Base-by-base conservation (phyloP, 2,888 invertebrate genomes). In the Alviniconcha strummeri region DNA sequence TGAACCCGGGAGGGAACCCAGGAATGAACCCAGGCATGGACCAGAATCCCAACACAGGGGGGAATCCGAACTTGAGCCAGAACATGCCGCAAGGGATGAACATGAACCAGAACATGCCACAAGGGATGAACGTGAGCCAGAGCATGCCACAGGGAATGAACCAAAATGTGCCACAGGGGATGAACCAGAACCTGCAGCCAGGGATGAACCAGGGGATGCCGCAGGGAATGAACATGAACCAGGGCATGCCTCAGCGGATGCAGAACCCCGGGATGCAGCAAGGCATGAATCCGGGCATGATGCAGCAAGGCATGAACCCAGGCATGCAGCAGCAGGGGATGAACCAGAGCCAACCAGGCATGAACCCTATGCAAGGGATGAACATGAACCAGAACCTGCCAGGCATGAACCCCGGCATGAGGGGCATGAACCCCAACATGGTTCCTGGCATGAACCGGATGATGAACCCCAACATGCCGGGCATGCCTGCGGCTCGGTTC, bases 401-500 rank as follows among this genome's bases (percentile, higher is more conserved):
- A 15, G 83, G 78, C 19, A 76, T 79, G 75, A 84, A 75, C 74
- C 84, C 78, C 67, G 85, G 77, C 72, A 85, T 87, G 86, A 85
- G 80, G 11, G 84, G 83, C 13, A 82, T 84, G 64, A 86, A 84
- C n/a, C 83, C 79, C 4, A 84, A 81, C 36, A 85, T 83, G 84
- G 84, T 85, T 84, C 84, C 77, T 11, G 84, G 83, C 15, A 64
- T 74, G 67, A 64, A 60, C 36, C 55, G 54, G 0, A 81, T 69
- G 67, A 74, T 82, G 72, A 80, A 55, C 57, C 81, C 80, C 69
- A 81, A 55, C 52, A 82, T 80, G 74, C 71, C 64, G 6, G 54
- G 67, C 15, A 67, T 84, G 72, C 60, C 57, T 8, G 60, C 75
- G 11, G 56, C 72, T 57, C 56, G 75, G 54, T 81, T 81, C 13